Conservation (phyloP, 1,140 invertebrate genomes). For the Eriosoma lanigerum region DNA sequence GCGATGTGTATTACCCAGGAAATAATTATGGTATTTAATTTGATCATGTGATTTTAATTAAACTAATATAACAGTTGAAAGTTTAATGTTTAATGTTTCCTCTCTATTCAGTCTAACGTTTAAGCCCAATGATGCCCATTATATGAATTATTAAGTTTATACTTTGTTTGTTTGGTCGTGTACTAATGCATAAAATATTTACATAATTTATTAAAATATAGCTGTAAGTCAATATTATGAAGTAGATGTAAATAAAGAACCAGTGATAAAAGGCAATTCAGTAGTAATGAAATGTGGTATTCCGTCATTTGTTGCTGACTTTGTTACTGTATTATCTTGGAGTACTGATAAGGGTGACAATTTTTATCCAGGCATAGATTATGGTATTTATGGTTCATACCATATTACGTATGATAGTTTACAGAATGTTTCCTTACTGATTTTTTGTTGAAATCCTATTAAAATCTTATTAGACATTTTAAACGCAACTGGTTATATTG, state of each 20-base stretch:
- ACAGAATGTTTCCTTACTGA: neutral
- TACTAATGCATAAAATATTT: neutral
- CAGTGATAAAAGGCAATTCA: constrained; percentile 88
- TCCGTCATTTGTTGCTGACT: constrained; percentile 88
- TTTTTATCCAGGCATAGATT: constrained; percentile 47
- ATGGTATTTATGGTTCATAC: constrained; percentile 27
- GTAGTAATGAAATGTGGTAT: constrained; percentile 90
- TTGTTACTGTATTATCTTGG: constrained; percentile 84
- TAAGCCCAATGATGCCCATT: neutral
- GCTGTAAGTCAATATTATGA: constrained; percentile 87
- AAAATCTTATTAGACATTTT: neutral
- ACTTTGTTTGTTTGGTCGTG: neutral
- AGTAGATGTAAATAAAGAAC: constrained; percentile 89
- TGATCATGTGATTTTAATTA: neutral
- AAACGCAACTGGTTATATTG: neutral
- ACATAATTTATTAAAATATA: constrained; percentile 58
- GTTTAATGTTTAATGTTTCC: neutral
- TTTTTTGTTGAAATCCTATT: neutral
- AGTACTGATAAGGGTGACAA: constrained; percentile 73
- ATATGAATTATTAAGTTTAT: neutral
- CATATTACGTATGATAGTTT: neutral
- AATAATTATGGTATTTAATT: constrained; percentile 53
- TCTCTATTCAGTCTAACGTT: neutral
- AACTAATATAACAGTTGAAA: neutral
- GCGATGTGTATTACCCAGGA: constrained; percentile 58